phyloP scores from a whole-genome alignment of 2,888 invertebrate species.

The Aleiodes leptofemur region DNA sequence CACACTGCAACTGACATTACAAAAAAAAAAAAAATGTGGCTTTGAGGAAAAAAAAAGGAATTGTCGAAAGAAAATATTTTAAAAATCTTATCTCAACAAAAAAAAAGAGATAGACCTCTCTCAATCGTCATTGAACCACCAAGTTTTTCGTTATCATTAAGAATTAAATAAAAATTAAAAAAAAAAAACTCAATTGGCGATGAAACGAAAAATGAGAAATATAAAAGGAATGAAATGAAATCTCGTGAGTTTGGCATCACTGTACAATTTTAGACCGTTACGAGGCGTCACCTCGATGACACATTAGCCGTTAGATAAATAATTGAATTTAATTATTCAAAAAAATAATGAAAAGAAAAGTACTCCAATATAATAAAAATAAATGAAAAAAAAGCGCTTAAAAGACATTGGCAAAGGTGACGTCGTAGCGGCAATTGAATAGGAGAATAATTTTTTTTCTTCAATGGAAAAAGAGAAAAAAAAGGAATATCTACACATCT shows the following conservation, averaged over 20 bases:
- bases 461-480: conserved; percentile 24
- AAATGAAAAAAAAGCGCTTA: conserved; percentile 10
- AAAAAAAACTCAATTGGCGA: conserved; percentile 63
- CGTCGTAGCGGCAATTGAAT: conserved; percentile 41
- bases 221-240: conserved; percentile 52
- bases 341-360: conserved; percentile 27
- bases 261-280: conserved; percentile 68
- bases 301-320: conserved; percentile 29
- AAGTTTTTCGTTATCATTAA: conserved; percentile 66
- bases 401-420: conserved; percentile 43
- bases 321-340: conserved; percentile 36
- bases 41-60: conserved; percentile 26
- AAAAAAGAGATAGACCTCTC: conserved; percentile 23
- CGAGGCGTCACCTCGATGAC: conserved; percentile 56
- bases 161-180: neutral
- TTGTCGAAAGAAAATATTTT: neutral
- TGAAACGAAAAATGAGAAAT: conserved; percentile 63
- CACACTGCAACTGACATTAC: conserved; percentile 4
- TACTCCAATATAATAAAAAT: conserved; percentile 14
- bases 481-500: conserved; percentile 32
- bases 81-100: conserved; percentile 13
- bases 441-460: conserved; percentile 39
- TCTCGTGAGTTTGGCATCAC: conserved; percentile 72
- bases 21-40: neutral
- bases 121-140: conserved; percentile 62